Evolutionary conservation across 2,888 invertebrate species (phyloP).

Genomic region (Drosophila imparisetae): DNA sequence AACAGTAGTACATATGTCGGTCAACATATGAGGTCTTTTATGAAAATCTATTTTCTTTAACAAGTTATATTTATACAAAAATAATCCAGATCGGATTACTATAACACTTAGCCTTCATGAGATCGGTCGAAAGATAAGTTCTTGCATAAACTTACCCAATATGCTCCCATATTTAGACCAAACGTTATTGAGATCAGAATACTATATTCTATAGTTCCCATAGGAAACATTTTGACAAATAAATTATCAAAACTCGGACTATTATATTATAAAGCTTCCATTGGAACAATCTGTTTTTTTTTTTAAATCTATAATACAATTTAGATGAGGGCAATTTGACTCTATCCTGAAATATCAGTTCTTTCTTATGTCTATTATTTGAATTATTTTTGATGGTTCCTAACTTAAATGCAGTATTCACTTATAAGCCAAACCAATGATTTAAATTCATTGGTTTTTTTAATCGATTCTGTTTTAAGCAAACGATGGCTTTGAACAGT

Average conservation of each 20-base stretch:
- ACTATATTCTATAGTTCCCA: no score
- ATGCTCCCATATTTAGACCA: no score
- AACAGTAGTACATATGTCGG: background rate
- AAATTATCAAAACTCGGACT: background rate
- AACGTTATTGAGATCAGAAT: no score
- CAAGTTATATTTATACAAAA: background rate
- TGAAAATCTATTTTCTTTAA: no score
- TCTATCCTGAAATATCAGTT: no score
- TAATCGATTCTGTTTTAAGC: no score
- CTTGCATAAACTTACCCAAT: background rate
- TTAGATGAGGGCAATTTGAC: no score
- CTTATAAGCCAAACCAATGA: background rate
- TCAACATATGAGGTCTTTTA: no score
- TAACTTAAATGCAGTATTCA: background rate
- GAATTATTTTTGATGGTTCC: background rate
- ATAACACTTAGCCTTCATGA: background rate
- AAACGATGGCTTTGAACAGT: background rate
- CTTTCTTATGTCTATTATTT: no score
- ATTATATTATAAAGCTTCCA: background rate
- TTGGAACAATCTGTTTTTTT: background rate
- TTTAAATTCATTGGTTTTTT: background rate
- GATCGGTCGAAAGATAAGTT: no score
- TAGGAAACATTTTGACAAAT: background rate
- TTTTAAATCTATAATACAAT: background rate
- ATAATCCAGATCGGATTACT: background rate